Evolutionary conservation across 2,797 vertebrate genomes (phyloP).

Genomic region (Karalla daura): DNA sequence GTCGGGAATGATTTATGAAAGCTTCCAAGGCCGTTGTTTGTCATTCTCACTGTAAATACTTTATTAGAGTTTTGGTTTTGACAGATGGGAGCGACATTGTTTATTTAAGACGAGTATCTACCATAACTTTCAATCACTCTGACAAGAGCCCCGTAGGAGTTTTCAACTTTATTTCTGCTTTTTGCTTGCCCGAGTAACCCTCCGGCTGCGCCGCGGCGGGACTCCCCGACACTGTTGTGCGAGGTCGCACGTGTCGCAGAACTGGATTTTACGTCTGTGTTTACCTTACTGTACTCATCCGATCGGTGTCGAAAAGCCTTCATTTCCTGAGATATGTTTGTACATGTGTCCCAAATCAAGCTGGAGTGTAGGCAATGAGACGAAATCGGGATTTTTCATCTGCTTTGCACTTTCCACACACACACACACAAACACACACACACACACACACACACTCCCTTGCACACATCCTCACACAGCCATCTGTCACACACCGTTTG

Average conservation of each 20-base stretch:
- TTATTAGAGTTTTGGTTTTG: constrained; percentile 51
- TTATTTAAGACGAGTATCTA: constrained; percentile 47
- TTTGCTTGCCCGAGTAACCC: not conserved
- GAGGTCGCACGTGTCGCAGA: constrained; percentile 28
- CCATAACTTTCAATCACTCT: constrained; percentile 35
- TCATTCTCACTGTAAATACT: constrained; percentile 58
- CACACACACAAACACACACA: not conserved
- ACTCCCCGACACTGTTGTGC: constrained; percentile 26
- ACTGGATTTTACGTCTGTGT: no score
- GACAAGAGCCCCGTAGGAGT: constrained; percentile 30
- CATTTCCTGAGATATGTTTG: no score
- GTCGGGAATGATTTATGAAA: constrained; percentile 53
- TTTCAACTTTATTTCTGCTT: constrained; percentile 21
- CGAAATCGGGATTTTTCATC: no score
- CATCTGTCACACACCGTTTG: constrained; percentile 26
- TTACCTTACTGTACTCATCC: no score
- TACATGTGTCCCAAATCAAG: no score
- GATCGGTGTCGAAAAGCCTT: no score
- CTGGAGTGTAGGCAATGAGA: no score
- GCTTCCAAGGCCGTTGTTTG: constrained; percentile 34
- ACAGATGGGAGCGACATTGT: constrained; percentile 46
- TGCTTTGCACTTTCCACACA: not conserved
- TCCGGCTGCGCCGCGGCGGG: constrained; percentile 27
- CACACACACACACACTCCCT: no score
- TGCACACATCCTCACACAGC: not conserved